phyloP scores from a whole-genome alignment of 2,888 invertebrate species.

The Kuschelorhynchus macadamiae region DNA sequence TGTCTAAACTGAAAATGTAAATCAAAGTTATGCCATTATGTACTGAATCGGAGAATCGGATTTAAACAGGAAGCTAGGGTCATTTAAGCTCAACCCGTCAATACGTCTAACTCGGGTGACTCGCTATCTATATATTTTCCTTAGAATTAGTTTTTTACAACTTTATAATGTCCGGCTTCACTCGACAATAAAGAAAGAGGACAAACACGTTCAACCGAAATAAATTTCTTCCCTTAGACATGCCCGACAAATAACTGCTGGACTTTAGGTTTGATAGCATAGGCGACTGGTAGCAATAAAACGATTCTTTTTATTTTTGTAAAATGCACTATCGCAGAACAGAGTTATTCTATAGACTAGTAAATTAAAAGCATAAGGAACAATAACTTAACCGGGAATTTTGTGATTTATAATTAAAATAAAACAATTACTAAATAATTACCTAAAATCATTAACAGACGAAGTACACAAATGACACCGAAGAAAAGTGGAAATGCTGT shows the following conservation, averaged over 20 bases:
- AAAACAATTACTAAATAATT: too few species aligned
- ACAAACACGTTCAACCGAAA: constrained; percentile 49
- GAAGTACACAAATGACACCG: too few species aligned
- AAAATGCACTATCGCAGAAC: too few species aligned
- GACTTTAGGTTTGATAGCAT: constrained; percentile 49
- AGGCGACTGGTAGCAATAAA: constrained; percentile 41
- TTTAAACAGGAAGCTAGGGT: constrained; percentile 42
- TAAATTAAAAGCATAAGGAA: too few species aligned
- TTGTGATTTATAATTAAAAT: too few species aligned
- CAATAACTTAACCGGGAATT: too few species aligned
- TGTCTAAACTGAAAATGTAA: too few species aligned
- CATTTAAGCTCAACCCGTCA: constrained; percentile 42
- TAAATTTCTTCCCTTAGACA: constrained; percentile 57
- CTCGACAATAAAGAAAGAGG: constrained; percentile 47
- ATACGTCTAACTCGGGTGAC: constrained; percentile 35
- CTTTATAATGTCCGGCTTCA: constrained; percentile 51
- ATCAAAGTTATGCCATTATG: too few species aligned
- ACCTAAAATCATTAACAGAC: too few species aligned
- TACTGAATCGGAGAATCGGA: constrained; percentile 28
- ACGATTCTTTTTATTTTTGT: too few species aligned
- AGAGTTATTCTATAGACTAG: too few species aligned
- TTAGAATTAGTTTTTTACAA: constrained; percentile 51
- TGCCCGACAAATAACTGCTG: constrained; percentile 58
- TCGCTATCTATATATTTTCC: constrained; percentile 44
- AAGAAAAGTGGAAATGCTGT: too few species aligned